These are phyloP conservation scores for Samia ricini DNA, from an alignment of 1,140 invertebrate genomes.

Conservation along the genomic window DNA sequence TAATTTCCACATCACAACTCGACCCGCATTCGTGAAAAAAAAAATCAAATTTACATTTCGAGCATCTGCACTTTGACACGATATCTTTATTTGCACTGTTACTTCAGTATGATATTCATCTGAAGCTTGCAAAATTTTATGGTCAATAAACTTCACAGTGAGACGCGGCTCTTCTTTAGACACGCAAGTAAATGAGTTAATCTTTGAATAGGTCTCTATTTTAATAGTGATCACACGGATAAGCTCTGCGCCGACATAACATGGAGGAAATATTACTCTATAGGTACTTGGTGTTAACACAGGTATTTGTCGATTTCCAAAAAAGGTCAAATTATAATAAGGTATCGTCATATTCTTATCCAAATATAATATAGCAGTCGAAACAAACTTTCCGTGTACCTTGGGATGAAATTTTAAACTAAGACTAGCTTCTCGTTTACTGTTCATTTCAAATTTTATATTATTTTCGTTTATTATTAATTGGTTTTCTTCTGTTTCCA, in stretches of 20 bases:
- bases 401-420: slow-evolving; percentile 59
- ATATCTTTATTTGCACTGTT: slow-evolving; percentile 41
- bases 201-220: slow-evolving; percentile 39
- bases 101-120: slow-evolving; percentile 33
- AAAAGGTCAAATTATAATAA: slow-evolving; percentile 62
- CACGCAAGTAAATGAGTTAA: slow-evolving; percentile 43
- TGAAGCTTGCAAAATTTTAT: slow-evolving; percentile 21
- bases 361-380: slow-evolving; percentile 55
- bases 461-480: slow-evolving; percentile 43
- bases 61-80: slow-evolving; percentile 32
- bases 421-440: slow-evolving; percentile 32
- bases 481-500: slow-evolving; percentile 39
- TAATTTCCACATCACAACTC: slow-evolving; percentile 54
- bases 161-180: slow-evolving; percentile 47
- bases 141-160: slow-evolving; percentile 39
- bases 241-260: slow-evolving; percentile 33
- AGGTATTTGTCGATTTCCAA: slow-evolving; percentile 47
- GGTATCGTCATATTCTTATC: slow-evolving; percentile 58
- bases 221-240: slow-evolving; percentile 38
- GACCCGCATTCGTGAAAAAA: slow-evolving; percentile 49
- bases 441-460: slow-evolving; percentile 60
- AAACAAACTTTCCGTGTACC: slow-evolving; percentile 49
- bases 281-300: slow-evolving; percentile 43
- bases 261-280: slow-evolving; percentile 58
- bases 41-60: slow-evolving; percentile 43